A percentile compares a stretch with the other conserved stretches of the same genome.
Conservation (phyloP, 2,113 vertebrate genomes). For the Halcyon senegalensis region DNA sequence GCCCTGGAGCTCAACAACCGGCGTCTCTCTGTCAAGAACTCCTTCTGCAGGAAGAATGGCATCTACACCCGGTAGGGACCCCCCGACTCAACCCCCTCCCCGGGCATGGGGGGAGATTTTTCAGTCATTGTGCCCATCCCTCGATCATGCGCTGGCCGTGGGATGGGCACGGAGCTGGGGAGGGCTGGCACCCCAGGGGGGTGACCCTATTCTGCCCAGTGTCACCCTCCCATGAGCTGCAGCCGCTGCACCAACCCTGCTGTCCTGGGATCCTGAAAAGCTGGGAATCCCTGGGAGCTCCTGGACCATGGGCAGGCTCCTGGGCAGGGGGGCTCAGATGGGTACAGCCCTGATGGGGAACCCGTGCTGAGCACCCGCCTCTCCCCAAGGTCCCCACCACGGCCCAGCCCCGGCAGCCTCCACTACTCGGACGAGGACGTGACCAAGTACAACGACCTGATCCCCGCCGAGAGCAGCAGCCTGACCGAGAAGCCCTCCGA, state of each 20-base stretch:
- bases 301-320: fast-evolving
- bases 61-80: slow-evolving; percentile 90
- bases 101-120: fast-evolving
- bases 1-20: slow-evolving; percentile 96
- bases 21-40: slow-evolving; percentile 94
- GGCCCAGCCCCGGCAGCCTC: slow-evolving; percentile 94
- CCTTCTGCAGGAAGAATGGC: slow-evolving; percentile 95
- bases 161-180: neutral
- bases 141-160: fast-evolving
- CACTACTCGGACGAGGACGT: slow-evolving; percentile 97
- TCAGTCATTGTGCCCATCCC: fast-evolving
- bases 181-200: neutral
- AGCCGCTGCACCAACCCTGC: neutral
- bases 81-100: fast-evolving
- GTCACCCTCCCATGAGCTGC: neutral
- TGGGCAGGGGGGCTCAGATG: fast-evolving
- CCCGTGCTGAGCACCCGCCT: fast-evolving
- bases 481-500: slow-evolving; percentile 96
- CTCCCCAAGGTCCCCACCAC: slow-evolving; percentile 86
- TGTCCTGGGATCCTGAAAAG: neutral
- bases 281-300: neutral
- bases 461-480: slow-evolving; percentile 95
- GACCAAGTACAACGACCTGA: slow-evolving; percentile 96
- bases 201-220: neutral
- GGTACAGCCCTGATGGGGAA: neutral